Conservation (phyloP, 2,888 invertebrate genomes). For the Rhyacophila evoluta region DNA sequence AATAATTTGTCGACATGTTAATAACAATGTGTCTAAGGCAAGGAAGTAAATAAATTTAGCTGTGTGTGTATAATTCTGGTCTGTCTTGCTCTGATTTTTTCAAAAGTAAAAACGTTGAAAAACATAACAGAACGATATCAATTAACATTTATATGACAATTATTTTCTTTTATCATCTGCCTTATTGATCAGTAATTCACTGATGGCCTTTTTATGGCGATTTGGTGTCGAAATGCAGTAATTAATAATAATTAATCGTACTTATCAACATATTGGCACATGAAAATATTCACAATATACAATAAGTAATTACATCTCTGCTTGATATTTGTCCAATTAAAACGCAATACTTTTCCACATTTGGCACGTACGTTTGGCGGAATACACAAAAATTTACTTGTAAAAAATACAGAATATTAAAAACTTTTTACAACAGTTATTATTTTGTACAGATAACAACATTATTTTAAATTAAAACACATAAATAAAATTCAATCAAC, state of each 20-base stretch:
- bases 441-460: conserved; percentile 14
- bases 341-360: conserved; percentile 5
- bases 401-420: conserved; percentile 7
- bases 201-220: background rate
- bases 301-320: conserved; percentile 12
- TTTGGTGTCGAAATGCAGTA: conserved; percentile 32
- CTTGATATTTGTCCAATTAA: conserved; percentile 28
- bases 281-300: conserved; percentile 26
- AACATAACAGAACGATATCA: conserved; percentile 3
- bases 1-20: background rate
- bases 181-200: conserved; percentile 1
- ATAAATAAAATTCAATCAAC: conserved; percentile 7
- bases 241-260: background rate
- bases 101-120: conserved; percentile 11
- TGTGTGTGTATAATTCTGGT: conserved; percentile 9
- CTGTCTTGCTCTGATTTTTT: background rate
- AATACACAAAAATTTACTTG: background rate
- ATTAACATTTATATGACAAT: conserved; percentile 23
- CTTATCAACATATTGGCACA: conserved; percentile 19
- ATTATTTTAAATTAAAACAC: background rate
- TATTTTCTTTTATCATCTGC: conserved; percentile 11
- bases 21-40: conserved; percentile 14
- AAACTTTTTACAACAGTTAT: conserved; percentile 19
- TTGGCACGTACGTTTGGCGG: conserved; percentile 28
- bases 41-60: background rate